Conservation (phyloP, 2,113 vertebrate genomes). For the Calcarius ornatus region DNA sequence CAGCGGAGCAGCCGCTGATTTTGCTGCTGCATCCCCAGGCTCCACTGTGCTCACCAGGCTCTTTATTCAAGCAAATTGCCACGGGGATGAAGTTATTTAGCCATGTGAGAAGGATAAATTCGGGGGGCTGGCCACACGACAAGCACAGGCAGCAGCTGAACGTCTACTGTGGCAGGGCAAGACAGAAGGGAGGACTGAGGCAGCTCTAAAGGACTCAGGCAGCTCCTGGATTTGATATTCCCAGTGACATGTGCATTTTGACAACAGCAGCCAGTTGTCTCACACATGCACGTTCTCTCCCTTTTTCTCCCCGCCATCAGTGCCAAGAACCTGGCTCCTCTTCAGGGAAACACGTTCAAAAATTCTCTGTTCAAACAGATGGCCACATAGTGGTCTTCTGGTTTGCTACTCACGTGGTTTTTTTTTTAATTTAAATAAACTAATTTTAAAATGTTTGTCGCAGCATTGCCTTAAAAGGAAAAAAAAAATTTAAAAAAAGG, state of each 20-base stretch:
- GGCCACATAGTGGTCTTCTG: neutral
- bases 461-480: neutral
- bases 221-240: neutral
- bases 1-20: neutral
- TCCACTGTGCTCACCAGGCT: neutral
- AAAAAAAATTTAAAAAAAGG: neutral
- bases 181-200: neutral
- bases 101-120: slow-evolving; percentile 27
- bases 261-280: neutral
- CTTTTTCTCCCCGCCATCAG: neutral
- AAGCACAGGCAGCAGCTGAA: neutral
- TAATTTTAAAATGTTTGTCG: fast-evolving
- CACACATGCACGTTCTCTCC: neutral
- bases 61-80: slow-evolving; percentile 42
- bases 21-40: neutral
- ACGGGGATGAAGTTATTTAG: slow-evolving; percentile 22
- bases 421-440: neutral
- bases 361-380: neutral
- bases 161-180: neutral
- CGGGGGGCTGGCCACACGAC: neutral
- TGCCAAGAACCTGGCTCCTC: neutral
- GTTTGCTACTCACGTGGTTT: neutral
- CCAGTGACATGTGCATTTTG: neutral
- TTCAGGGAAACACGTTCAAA: neutral
- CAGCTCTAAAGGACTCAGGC: neutral